Evolutionary conservation across 2,113 vertebrate species (phyloP), one percentile per base, ranked within the genome.

Genomic region (Ramphastos sulfuratus): DNA sequence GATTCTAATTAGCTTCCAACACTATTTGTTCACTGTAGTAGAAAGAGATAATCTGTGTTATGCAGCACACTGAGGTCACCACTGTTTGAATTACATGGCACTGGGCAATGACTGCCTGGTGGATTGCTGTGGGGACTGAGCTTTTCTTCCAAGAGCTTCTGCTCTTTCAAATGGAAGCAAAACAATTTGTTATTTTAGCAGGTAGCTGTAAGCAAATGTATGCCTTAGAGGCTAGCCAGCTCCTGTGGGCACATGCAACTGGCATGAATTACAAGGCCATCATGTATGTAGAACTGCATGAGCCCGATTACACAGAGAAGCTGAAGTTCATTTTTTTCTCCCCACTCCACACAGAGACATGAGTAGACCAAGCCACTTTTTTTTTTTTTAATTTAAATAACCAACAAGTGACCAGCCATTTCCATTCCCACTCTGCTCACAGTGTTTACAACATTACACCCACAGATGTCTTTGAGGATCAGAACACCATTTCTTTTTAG

Each of bases 11-110:
- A 94, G 37, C 25, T 15, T 14, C 27, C 52, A 54, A 1, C 7
- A 8, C 28, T 37, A 6, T 56, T 76, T 7, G 12, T 46, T 74
- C 3, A 2, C 20, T 23, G 28, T 4, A 16, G 30, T 15, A 46
- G 44, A 7, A 52, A 27, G 30, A 42, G 27, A n/a, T 13, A 12
- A 10, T 8, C 9, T 46, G 31, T 33, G 10, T 33, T 15, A 35
- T 1, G 0, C 1, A 3, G 20, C 71, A 52, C 1, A 0, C 9
- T 0, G 0, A 58, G 46, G 65, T 42, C 64, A 56, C 19, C 12
- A 0, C 19, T 16, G 28, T 35, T 20, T 7, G 83, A 69, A n/a
- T 15, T 39, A 1, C 1, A 1, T 1, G 73, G 10, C 56, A 37
- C 27, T 0, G 12, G 0, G 23, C 20, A 15, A 12, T 0, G 10